Evolutionary conservation across 2,888 invertebrate species (phyloP), one percentile per base, ranked within the genome.

Genomic region (Tetragnatha montana): DNA sequence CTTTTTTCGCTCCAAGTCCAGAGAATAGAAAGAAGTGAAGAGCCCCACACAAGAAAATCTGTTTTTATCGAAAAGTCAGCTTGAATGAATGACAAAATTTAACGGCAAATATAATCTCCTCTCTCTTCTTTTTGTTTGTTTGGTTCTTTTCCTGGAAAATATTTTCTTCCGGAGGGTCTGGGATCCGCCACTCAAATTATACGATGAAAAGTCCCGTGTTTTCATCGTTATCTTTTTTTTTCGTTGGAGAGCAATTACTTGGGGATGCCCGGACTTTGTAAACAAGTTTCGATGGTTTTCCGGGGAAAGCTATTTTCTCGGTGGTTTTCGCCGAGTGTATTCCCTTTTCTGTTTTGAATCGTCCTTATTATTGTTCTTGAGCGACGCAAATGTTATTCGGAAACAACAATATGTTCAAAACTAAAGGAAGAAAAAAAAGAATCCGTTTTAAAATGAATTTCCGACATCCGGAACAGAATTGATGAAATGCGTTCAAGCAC

Each of bases 81-180:
- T 73, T 71, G 86, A 86, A 86, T 86, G 78, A 80, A 80, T 86
- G 86, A 86, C 86, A 86, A 86, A 86, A 86, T 86, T 86, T 86
- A 79, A 86, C 35, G 80, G 79, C 73, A 71, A 60, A 79, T 80
- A 80, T 73, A 80, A 79, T 79, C 69, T 73, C 51, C 79, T 75
- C 71, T 35, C 0, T 12, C 6, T 10, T 12, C 8, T 21, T 76
- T 7, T 84, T 17, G 7, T 8, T 19, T 7, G 12, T 81, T 60
- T 17, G 35, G 35, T 70, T 84, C 19, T 76, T 78, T 85, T 76
- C 74, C 8, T 73, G 81, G 50, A 51, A 22, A 73, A 51, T 51
- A 78, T 71, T 19, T 51, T 17, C 10, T 17, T 75, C 12, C n/a
- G 69, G 47, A 47, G 35, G 70, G 68, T 19, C 51, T 10, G 6